Evolutionary conservation across 2,888 invertebrate genomes (phyloP), one percentile per base, ranked within the genome.

Genomic region (Rotaria magnacalcarata): DNA sequence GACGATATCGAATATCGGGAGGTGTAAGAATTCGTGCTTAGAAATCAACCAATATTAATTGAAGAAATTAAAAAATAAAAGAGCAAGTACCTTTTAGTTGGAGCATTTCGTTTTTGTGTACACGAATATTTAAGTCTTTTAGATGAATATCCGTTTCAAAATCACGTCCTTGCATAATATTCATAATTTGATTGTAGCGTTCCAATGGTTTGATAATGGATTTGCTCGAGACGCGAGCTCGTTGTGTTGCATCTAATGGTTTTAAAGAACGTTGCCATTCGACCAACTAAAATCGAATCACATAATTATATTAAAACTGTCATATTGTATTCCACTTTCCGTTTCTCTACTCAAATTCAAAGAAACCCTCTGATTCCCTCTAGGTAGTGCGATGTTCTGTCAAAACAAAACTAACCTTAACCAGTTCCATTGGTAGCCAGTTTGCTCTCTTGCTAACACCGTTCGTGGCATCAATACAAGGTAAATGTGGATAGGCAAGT

Each of bases 211-310:
- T 47, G 24, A 80, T 80, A 11, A 80, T 47, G 0, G 80, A 47
- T 80, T 80, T 80, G 1, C 8, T 24, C 1, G 80, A n/a, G 1
- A 80, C 80, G 3, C 6, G n/a, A 47, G 80, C 47, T 11, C 80
- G 47, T n/a, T 80, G 80, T 21, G 14, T n/a, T 24, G 80, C 24
- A 47, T 80, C 80, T n/a, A 80, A n/a, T 80, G 80, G 80, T n/a
- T 80, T 80, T 47, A 80, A n/a, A 11, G 47, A 47, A n/a, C 80
- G 43, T 80, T 80, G 47, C 80, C 80, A 80, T 80, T 80, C 80
- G 4, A 80, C 80, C 24, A 80, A 6, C 80, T 80, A 80, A 80
- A 80, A 11, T 80, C 5, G 21, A 60, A 60, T 60, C 27, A 27
- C 11, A 54, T 54, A 4, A 54, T 54, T 54, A 54, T 54, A 54